Evolutionary conservation across 2,113 vertebrate species (phyloP).

Genomic region (Acrocephalus kingi): DNA sequence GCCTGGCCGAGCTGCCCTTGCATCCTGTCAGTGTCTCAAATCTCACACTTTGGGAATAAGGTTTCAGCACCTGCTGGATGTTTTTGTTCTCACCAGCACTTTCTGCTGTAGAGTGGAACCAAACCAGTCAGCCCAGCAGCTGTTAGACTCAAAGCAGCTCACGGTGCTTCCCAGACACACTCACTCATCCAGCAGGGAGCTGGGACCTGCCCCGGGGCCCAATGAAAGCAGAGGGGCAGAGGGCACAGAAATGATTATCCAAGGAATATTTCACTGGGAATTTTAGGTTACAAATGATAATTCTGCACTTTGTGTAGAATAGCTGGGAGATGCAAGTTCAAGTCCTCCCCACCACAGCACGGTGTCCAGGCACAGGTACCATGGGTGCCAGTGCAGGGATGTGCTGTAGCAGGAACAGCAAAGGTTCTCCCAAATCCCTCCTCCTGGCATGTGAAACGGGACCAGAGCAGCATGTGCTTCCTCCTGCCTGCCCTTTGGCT

Average conservation of each 20-base stretch:
- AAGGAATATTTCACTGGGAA: not conserved
- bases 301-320: not conserved
- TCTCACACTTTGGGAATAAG: not conserved
- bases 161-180: accelerated
- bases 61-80: not conserved
- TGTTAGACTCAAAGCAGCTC: not conserved
- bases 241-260: accelerated
- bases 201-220: not conserved
- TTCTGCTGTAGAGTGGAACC: not conserved
- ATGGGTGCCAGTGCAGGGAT: not conserved
- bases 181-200: not conserved
- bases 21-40: accelerated
- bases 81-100: not conserved
- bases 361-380: not conserved
- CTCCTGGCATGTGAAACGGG: accelerated
- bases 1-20: not conserved
- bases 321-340: not conserved
- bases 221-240: no score
- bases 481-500: not conserved
- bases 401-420: accelerated
- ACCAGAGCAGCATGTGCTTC: not conserved
- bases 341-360: accelerated
- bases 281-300: not conserved
- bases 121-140: not conserved
- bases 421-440: not conserved